Base-by-base conservation (phyloP, 2,113 vertebrate genomes). In the Nibea albiflora region DNA sequence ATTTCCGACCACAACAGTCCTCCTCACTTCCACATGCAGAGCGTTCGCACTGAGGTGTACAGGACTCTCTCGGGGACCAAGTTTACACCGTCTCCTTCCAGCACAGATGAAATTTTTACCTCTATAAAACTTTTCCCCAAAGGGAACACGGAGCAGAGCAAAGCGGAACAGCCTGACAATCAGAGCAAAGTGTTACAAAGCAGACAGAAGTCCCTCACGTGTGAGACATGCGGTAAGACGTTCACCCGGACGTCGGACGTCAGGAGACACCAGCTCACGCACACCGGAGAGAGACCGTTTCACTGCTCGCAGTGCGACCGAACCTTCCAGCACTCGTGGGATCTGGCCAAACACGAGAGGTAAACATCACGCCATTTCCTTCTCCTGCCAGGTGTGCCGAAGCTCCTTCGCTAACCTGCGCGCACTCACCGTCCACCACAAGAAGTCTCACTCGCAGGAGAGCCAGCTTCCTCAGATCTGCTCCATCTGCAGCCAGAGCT, bases 201-300 rank as follows among this genome's bases (percentile, higher is more conserved):
- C 62, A 68, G 20, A 57, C 80, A 39, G 60, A 92, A 81, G 44
- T 46, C 85, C 0, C 89, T 93, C 56, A 76, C 79, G 0, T 97
- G 96, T 16, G 63, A 92, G 0, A 94, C 94, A 2, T 97, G 96
- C 42, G 94, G 95, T 3, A 95, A 95, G 47, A 93, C 93, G 5
- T 97, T 97, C 5, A 96, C 96, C 0, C 95, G 96, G 0, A 94
- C 96, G 0, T 97, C 97, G 0, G 96, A 97, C 66, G 94, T 98
- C 54, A 92, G 94, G 77, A 94, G 96, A 52, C 97, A 98, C 89
- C 95, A 95, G 89, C 90, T 95, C 57, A 95, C 90, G 0, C 95
- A 95, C 89, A 95, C 95, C 0, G 94, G 95, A 76, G 97, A 94
- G 68, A 84, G 94, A 2, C 94, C 95, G 0, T 95, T 94, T 65